Conservation (phyloP, 2,888 invertebrate genomes). For the Drosophila conformis region DNA sequence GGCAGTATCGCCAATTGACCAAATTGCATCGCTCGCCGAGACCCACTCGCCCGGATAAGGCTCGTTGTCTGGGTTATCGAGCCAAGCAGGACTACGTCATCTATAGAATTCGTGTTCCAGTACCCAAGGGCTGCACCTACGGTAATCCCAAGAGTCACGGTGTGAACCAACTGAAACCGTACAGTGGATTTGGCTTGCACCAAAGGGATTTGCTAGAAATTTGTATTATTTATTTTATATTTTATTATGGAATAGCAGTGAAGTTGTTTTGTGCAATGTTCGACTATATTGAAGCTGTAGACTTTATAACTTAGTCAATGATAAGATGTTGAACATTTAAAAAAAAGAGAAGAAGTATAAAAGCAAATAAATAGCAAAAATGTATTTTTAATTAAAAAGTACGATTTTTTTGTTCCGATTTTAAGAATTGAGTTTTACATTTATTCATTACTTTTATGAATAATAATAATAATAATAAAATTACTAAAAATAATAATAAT, state of each 20-base stretch:
- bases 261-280: too few species aligned
- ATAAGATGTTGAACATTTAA: not conserved
- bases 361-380: not conserved
- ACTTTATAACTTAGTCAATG: too few species aligned
- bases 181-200: constrained; percentile 88
- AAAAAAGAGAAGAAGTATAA: not conserved
- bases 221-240: too few species aligned
- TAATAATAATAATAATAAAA: not conserved
- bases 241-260: too few species aligned
- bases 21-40: constrained; percentile 97
- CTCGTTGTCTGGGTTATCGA: constrained; percentile 97
- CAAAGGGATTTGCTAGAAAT: too few species aligned
- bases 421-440: not conserved
- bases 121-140: constrained; percentile 98
- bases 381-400: not conserved
- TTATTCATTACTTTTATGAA: too few species aligned
- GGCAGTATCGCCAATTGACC: constrained; percentile 99
- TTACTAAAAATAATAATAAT: not conserved
- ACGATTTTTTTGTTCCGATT: not conserved
- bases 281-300: too few species aligned
- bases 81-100: constrained; percentile 99
- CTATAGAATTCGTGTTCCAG: constrained; percentile 98
- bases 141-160: constrained; percentile 99
- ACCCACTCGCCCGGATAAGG: constrained; percentile 99
- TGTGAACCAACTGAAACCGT: constrained; percentile 98